A percentile compares a stretch with the other conserved stretches of the same genome.
These are phyloP conservation scores for Chromoteleia sp. DNA, from an alignment of 2,888 invertebrate genomes.

Conservation along the genomic window DNA sequence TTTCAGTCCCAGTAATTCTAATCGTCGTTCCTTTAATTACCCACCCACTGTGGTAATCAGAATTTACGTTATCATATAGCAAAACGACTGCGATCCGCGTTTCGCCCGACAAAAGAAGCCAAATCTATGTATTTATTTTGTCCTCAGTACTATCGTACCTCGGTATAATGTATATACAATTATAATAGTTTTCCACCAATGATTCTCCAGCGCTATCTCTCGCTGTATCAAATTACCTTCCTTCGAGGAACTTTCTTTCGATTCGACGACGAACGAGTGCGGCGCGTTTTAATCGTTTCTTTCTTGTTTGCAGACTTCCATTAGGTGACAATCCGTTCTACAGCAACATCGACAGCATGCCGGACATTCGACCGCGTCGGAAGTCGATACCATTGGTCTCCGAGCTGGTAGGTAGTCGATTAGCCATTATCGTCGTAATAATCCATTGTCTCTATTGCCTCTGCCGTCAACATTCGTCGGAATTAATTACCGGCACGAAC, in stretches of 20 bases:
- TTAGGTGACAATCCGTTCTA: constrained; percentile 98
- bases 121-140: no score
- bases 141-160: no score
- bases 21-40: constrained; percentile 3
- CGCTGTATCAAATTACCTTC: constrained; percentile 2
- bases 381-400: constrained; percentile 99
- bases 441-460: constrained; percentile 77
- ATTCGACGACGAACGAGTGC: background rate
- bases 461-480: constrained; percentile 75
- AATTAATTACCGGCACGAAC: constrained; percentile 75
- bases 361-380: constrained; percentile 97
- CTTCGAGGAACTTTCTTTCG: background rate
- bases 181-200: no score
- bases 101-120: background rate
- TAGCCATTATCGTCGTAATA: constrained; percentile 79
- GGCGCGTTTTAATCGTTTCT: constrained; percentile 44
- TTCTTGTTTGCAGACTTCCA: constrained; percentile 89
- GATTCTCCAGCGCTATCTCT: background rate
- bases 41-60: constrained; percentile 1
- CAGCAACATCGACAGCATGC: constrained; percentile 99
- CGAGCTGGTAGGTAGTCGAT: constrained; percentile 95
- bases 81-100: background rate
- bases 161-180: no score
- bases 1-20: constrained; percentile 6
- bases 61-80: constrained; percentile 20